A percentile compares a stretch with the other conserved stretches of the same genome.
These are phyloP conservation scores for Rousettus leschenaultii DNA, from an alignment of 2,113 vertebrate genomes.

Conservation along the genomic window DNA sequence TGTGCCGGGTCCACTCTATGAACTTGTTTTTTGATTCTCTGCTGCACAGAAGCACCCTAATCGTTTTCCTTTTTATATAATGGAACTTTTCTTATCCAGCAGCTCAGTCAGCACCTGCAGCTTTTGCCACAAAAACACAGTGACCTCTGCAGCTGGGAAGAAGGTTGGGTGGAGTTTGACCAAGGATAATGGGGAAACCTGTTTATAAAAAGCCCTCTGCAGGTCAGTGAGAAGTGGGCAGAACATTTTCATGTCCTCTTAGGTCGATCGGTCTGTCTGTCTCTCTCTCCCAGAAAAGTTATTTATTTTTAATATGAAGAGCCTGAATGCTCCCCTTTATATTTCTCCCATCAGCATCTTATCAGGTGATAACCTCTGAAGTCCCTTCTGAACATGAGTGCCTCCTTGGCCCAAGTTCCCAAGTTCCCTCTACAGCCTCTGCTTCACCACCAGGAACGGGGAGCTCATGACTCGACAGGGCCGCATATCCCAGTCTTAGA, in stretches of 20 bases:
- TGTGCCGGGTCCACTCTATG: fast-evolving
- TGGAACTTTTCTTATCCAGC: conserved; percentile 25
- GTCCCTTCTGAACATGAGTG: not conserved
- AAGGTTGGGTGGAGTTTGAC: conserved; percentile 38
- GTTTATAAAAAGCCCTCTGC: conserved; percentile 31
- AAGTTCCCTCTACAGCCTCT: not conserved
- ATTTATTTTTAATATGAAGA: not conserved
- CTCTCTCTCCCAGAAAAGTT: not conserved
- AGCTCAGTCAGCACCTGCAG: conserved; percentile 37
- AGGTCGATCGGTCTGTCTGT: not conserved
- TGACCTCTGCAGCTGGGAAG: conserved; percentile 47
- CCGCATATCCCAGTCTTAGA: not conserved
- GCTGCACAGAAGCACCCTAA: not conserved
- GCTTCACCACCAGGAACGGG: not conserved
- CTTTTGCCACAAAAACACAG: conserved; percentile 58
- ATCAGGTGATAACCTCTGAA: not conserved
- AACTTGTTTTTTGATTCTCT: not conserved
- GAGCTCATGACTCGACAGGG: not conserved
- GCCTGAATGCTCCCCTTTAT: not conserved
- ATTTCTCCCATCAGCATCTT: conserved; percentile 30
- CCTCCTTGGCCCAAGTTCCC: not conserved
- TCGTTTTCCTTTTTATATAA: conserved; percentile 1
- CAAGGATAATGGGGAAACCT: conserved; percentile 8
- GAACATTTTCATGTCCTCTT: not conserved
- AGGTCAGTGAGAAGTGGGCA: conserved; percentile 2